Evolutionary conservation across 2,113 vertebrate genomes (phyloP), one percentile per base, ranked within the genome.

Genomic region (Nycticryphes semicollaris): DNA sequence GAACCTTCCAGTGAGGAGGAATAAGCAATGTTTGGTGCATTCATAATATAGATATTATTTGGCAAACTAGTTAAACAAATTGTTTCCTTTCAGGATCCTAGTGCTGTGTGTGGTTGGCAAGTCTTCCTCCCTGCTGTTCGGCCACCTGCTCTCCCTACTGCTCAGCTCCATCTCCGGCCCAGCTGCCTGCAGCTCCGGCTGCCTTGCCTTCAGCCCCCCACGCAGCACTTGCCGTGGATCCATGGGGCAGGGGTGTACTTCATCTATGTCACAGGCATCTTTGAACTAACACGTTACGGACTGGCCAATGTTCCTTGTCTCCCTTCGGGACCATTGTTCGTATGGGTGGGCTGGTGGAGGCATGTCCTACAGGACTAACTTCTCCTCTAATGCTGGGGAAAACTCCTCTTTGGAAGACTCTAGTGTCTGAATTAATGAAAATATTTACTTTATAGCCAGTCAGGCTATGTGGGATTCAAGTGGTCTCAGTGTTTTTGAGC

Each of bases 41-140:
- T 92, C 92, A 66, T 85, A 95, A 96, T 92, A 96, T 30, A 96
- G 95, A 95, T 96, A 95, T 96, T 95, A 96, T 91, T 76, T 96
- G 94, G 96, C 95, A 96, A 93, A 91, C 62, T 53, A 87, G 95
- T 96, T 77, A 92, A 96, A 96, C 90, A 93, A 94, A 95, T 96
- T 74, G 91, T 94, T 96, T 95, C 87, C 70, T 96, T 85, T 85
- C 66, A 87, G 90, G 78, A 88, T 95, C 81, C 70, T 73, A 50
- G 70, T 85, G 81, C 54, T 74, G 54, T 47, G 66, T 39, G 92
- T 64, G 78, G 85, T 37, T 95, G 95, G 72, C 86, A 89, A 88
- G 66, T 7, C 60, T 75, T 62, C 70, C 86, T 94, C 81, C 88
- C 95, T 96, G 92, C 97, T 93, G 82, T 77, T 92, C 35, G 0